A percentile compares a stretch with the other conserved stretches of the same genome.
These are phyloP conservation scores for Amblyopsis hoosieri DNA, from an alignment of 2,797 vertebrate genomes.

Conservation along the genomic window DNA sequence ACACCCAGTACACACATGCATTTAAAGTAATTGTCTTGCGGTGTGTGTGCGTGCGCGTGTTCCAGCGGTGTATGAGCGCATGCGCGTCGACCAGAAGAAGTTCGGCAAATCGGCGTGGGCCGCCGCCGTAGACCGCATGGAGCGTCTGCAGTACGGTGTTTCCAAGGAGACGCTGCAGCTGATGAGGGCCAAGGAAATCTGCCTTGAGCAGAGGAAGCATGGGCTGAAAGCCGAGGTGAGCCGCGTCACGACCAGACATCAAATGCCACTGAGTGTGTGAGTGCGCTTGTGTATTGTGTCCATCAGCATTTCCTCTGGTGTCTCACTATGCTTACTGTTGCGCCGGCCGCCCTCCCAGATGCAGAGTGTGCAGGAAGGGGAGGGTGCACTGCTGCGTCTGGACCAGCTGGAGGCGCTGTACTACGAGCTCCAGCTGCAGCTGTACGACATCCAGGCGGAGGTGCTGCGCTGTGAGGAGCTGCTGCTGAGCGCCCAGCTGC, in stretches of 20 bases:
- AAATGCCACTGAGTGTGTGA: too few species aligned
- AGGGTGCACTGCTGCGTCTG: constrained; percentile 89
- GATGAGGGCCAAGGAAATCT: constrained; percentile 97
- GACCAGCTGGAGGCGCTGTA: constrained; percentile 94
- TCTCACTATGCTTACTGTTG: not conserved
- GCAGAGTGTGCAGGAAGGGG: constrained; percentile 89
- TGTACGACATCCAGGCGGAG: constrained; percentile 95
- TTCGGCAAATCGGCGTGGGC: constrained; percentile 95
- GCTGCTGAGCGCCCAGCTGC: constrained; percentile 91
- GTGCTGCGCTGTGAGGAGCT: constrained; percentile 95
- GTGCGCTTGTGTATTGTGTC: too few species aligned
- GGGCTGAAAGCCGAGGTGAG: constrained; percentile 90
- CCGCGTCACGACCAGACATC: not conserved
- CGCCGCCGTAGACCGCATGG: constrained; percentile 93
- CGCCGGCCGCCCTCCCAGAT: constrained; percentile 75
- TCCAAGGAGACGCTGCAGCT: constrained; percentile 97
- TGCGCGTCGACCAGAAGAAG: constrained; percentile 94
- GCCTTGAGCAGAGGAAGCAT: constrained; percentile 94
- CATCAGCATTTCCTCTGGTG: too few species aligned
- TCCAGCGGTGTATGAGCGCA: constrained; percentile 90
- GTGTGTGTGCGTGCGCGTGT: not conserved
- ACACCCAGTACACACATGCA: too few species aligned
- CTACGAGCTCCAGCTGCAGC: constrained; percentile 93
- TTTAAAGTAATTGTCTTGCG: too few species aligned
- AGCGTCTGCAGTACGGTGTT: constrained; percentile 90